Base-by-base conservation (phyloP, 2,113 vertebrate species). In the Erpornis zantholeuca region DNA sequence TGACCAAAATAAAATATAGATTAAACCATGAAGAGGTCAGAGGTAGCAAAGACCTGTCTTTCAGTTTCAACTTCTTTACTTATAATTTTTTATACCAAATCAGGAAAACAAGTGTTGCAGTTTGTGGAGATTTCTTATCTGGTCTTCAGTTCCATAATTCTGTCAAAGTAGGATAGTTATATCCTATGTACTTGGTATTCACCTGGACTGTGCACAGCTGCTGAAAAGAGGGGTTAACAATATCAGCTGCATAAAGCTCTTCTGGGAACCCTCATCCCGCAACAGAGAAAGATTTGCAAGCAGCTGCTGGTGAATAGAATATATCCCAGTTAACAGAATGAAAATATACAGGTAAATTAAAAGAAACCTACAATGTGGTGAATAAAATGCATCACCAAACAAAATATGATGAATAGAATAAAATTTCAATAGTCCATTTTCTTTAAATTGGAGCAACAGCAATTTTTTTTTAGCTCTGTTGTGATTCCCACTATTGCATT, bases 401-500 rank as follows among this genome's bases (percentile, higher is more conserved):
- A 64, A 78, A 61, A 68, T 21, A n/a, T 4, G 0, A 15, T 54
- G 8, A 54, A 27, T 68, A 40, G 44, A 78, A 82, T 23, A 31
- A 6, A 66, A 90, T 33, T 36, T 61, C 35, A 88, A 24, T 11
- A 35, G 8, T 52, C 6, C 4, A 1, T 25, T 53, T 59, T 23
- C 44, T 33, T 44, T 5, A 10, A 25, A 38, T 33, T 71, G 11
- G 7, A 66, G 79, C 2, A 2, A 65, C 19, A n/a, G n/a, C 36
- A 45, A 7, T 50, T 64, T 7, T 50, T 64, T 64, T 50, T 72
- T 21, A 31, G 1, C 11, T 79, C 12, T 25, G 28, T 45, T 60
- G 6, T 15, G 12, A 40, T 36, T 42, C 4, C 6, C 12, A 10
- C 6, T 65, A 5, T 15, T 78, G 8, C 0, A 0, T 23, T 86